Evolutionary conservation across 2,797 vertebrate species (phyloP), one percentile per base, ranked within the genome.

Genomic region (Crax fasciolata): DNA sequence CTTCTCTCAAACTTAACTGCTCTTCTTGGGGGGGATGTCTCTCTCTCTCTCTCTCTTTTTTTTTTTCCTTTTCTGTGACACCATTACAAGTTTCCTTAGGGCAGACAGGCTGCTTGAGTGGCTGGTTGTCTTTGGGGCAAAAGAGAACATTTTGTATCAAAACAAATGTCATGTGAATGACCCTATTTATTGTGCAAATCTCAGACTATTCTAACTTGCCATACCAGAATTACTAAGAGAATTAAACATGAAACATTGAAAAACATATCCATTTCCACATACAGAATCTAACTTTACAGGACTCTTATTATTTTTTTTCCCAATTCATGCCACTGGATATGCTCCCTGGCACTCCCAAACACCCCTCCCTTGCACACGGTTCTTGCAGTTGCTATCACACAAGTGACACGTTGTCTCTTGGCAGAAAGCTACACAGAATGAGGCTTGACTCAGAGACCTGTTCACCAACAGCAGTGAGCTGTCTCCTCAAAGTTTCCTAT

Each of bases 1-100:
- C 91, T 87, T 80, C 91, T 87, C 79, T 94, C 91, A 86, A 55
- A 52, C 18, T 70, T 49, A 41, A 55, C 73, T 91, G 51, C 67
- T 72, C 48, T 48, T 79, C 35, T 0, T 0, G 0, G 44, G 30
- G 27, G 13, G 57, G 78, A 80, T 23, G 41, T 62, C 44, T 35
- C 59, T 63, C 23, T n/a, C n/a, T n/a, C n/a, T n/a, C n/a, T n/a
- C 6, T 35, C 8, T 35, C 6, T 35, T 35, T 43, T 21, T 13
- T 30, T 63, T 30, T 43, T 15, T 23, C 46, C n/a, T 51, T 55
- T n/a, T 15, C n/a, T 58, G 32, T 21, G 43, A 43, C n/a, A 41
- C 28, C 48, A 61, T 10, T 1, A 43, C 32, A 71, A 71, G 38
- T 7, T 74, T 7, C 48, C 41, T 25, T 19, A 73, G 39, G 66